A percentile compares a stretch with the other conserved stretches of the same genome.
Conservation (phyloP, 1,140 invertebrate genomes). For the Drepana arcuata region DNA sequence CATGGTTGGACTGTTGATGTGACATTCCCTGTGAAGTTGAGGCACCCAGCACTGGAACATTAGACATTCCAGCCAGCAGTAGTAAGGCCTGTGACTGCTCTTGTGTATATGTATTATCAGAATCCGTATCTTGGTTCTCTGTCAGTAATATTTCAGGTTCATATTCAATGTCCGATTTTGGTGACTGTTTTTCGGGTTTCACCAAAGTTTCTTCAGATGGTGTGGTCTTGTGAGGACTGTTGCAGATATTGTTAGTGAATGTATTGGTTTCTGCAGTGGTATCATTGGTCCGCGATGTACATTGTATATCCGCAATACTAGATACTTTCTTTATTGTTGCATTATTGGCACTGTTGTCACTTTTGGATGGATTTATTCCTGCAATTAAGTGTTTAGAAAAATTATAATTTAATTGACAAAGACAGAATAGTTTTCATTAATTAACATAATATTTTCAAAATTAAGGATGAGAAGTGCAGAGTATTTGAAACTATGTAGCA, state of each 20-base stretch:
- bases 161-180: conserved; percentile 59
- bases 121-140: conserved; percentile 54
- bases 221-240: conserved; percentile 43
- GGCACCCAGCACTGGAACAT: conserved; percentile 33
- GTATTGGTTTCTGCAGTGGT: conserved; percentile 26
- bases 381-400: conserved; percentile 8
- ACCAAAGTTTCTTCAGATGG: conserved; percentile 39
- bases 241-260: conserved; percentile 29
- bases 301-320: conserved; percentile 32
- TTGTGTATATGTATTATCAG: conserved; percentile 37
- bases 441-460: too few relatives aligned
- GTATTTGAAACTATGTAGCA: too few relatives aligned
- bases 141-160: conserved; percentile 65
- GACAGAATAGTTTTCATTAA: too few relatives aligned
- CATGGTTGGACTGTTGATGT: conserved; percentile 68
- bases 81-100: conserved; percentile 56
- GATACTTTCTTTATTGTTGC: conserved; percentile 38
- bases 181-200: conserved; percentile 62
- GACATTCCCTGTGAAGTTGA: conserved; percentile 47
- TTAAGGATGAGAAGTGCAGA: too few relatives aligned
- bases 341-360: conserved; percentile 37
- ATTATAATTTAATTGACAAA: conserved; percentile 2
- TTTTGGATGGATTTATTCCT: conserved; percentile 63
- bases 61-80: conserved; percentile 54
- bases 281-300: conserved; percentile 34